A percentile compares a stretch with the other conserved stretches of the same genome.
Conservation (phyloP, 2,797 vertebrate species). For the Protonibea diacanthus region DNA sequence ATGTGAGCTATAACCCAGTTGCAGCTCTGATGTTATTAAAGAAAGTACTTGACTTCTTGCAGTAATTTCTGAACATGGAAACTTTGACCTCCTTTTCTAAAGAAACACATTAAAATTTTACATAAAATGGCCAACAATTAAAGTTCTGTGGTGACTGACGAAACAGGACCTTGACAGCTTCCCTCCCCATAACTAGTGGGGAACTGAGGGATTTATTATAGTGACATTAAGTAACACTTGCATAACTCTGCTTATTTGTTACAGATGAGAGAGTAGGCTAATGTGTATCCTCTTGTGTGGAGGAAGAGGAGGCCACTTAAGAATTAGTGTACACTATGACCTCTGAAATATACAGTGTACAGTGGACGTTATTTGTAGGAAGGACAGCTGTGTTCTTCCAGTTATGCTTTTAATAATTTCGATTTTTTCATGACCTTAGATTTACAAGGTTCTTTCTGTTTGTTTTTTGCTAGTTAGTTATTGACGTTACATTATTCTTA, state of each 20-base stretch:
- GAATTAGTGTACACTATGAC: conserved; percentile 31
- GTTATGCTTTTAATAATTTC: neutral
- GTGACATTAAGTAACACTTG: conserved; percentile 81
- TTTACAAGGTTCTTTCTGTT: neutral
- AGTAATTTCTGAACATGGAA: too few relatives aligned
- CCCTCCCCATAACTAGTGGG: conserved; percentile 71
- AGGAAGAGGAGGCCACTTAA: conserved; percentile 41
- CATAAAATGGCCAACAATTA: conserved; percentile 52
- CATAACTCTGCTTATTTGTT: conserved; percentile 76
- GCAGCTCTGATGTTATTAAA: conserved; percentile 15
- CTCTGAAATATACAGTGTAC: conserved; percentile 15
- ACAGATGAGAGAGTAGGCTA: conserved; percentile 68
- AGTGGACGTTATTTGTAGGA: neutral
- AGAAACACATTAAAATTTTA: conserved; percentile 66
- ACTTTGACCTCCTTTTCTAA: conserved; percentile 46
- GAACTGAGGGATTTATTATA: conserved; percentile 74
- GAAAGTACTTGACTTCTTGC: conserved; percentile 11
- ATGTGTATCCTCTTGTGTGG: conserved; percentile 49
- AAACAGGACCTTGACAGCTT: conserved; percentile 78
- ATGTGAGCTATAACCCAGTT: conserved; percentile 9
- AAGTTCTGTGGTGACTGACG: conserved; percentile 54
- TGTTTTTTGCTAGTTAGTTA: neutral
- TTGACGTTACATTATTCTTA: neutral
- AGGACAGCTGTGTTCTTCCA: neutral
- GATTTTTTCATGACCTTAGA: neutral